Percentiles rank a stretch among this genome's conserved stretches.
These are phyloP conservation scores for Onchidella celtica DNA, from an alignment of 2,888 invertebrate genomes.

Conservation along the genomic window DNA sequence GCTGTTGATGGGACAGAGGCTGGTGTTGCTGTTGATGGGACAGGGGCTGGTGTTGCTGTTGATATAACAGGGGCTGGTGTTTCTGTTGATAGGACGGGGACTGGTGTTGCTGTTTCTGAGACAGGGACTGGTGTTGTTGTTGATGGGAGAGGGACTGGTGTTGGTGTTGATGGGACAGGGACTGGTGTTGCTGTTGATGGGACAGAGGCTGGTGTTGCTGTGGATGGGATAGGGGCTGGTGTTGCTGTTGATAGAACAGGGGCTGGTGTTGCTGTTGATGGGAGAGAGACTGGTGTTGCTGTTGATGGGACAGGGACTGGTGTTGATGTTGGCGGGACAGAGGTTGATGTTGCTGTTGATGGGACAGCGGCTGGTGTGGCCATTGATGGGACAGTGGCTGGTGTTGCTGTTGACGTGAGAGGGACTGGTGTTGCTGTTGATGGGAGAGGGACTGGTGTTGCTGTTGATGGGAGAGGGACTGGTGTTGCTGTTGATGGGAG, in stretches of 20 bases:
- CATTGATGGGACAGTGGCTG: not conserved
- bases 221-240: not conserved
- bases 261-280: no score
- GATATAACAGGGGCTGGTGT: not conserved
- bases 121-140: conserved; percentile 5
- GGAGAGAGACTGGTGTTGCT: no score
- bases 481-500: not conserved
- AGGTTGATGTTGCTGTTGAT: not conserved
- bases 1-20: no score
- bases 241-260: not conserved
- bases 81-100: not conserved
- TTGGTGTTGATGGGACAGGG: not conserved
- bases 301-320: not conserved
- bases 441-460: not conserved
- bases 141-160: no score
- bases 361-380: not conserved
- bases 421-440: not conserved
- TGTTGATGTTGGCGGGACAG: not conserved
- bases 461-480: no score
- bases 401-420: not conserved
- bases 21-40: not conserved
- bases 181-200: not conserved
- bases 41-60: not conserved
- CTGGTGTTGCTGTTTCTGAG: not conserved
- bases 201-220: not conserved